Base-by-base conservation (phyloP, 2,888 invertebrate genomes). In the Quadriops clusia region DNA sequence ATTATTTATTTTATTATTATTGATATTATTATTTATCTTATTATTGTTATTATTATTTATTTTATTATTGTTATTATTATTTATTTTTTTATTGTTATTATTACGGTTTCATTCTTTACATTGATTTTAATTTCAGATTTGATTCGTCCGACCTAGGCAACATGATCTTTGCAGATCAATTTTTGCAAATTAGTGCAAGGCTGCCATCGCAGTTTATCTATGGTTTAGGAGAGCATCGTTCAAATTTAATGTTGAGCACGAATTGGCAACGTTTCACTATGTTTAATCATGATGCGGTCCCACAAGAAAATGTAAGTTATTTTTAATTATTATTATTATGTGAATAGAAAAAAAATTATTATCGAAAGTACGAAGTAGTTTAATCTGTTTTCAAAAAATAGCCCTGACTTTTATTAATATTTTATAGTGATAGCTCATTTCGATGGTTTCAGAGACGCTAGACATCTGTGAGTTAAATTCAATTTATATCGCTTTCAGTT, bases 161-260 rank as follows among this genome's bases (percentile, higher is more conserved):
- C 1, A 64, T 85, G 34, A 74, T 81, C 23, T 76, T 76, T 36
- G 72, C 84, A 1, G 74, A 85, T 53, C 83, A 83, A 50, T 77
- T 83, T 49, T 47, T 81, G 0, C 84, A 86, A 60, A 53, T 85
- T 4, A 72, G 70, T 28, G 63, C 69, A 3, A 47, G 60, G 22
- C 50, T 85, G 9, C 72, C 79, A 0, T 71, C 79, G 0, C 56
- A 64, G 32, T 59, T 61, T 40, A 60, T 86, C 37, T 86, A 80
- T 54, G 87, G 87, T 0, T 56, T 86, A 13, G 85, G 84, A 2
- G 81, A 83, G 53, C 74, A 77, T 40, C 63, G 73, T 29, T 67
- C 70, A 1, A 53, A 63, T 13, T 68, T 85, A 37, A 60, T 69
- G 45, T 62, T 78, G 29, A 68, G 72, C 25, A 66, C 71, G 13